Evolutionary conservation across 2,888 invertebrate species (phyloP).

Genomic region (Silvanus unidentatus): DNA sequence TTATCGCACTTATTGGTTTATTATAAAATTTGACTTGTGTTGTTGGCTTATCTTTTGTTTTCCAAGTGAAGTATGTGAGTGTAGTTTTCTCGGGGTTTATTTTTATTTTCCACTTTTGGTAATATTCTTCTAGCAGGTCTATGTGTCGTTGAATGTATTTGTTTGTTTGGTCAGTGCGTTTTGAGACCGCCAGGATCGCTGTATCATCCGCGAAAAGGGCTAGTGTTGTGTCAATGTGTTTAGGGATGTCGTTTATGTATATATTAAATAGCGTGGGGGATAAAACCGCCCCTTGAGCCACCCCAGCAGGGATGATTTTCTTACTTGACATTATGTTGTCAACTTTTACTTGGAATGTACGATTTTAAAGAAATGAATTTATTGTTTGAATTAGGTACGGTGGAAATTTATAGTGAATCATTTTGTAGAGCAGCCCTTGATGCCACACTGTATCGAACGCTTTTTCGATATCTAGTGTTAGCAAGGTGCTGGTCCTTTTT

Average conservation of each 20-base stretch:
- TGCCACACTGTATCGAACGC: conserved; percentile 37
- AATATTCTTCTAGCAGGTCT: conserved; percentile 10
- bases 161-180: conserved; percentile 7
- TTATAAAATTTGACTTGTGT: conserved; percentile 10
- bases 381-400: conserved; percentile 22
- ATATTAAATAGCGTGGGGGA: conserved; percentile 16
- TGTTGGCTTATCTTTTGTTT: conserved; percentile 6
- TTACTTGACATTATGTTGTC: conserved; percentile 4
- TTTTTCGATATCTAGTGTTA: conserved; percentile 34
- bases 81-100: conserved; percentile 16
- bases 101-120: conserved; percentile 14
- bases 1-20: conserved; percentile 6
- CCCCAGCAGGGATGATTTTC: conserved; percentile 16
- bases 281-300: conserved; percentile 14
- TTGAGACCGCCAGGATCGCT: conserved; percentile 15
- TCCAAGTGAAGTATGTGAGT: conserved; percentile 2
- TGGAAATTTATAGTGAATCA: conserved; percentile 23
- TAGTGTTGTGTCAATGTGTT: conserved; percentile 11
- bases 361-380: conserved; percentile 23
- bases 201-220: conserved; percentile 18
- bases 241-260: conserved; percentile 13
- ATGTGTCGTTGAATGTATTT: conserved; percentile 12
- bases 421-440: conserved; percentile 31
- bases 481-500: conserved; percentile 24
- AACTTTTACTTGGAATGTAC: conserved; percentile 21